phyloP scores from a whole-genome alignment of 2,888 invertebrate genomes.

The Coecobrya sp. region DNA sequence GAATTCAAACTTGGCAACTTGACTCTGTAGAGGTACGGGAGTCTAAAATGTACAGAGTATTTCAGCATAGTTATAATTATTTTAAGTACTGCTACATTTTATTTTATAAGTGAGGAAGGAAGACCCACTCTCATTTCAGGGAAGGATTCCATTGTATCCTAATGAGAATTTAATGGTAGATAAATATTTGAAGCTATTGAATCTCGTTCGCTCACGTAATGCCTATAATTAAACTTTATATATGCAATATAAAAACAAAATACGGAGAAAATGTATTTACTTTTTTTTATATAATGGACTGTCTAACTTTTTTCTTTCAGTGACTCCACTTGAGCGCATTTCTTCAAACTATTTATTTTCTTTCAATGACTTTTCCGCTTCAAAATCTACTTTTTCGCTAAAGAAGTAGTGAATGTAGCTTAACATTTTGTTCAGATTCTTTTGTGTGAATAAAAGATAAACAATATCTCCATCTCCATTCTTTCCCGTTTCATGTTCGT shows the following conservation, averaged over 20 bases:
- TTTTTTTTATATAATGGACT: neutral
- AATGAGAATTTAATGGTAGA: slow-evolving; percentile 46
- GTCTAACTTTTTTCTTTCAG: slow-evolving; percentile 11
- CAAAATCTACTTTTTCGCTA: slow-evolving; percentile 1
- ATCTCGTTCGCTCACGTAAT: neutral
- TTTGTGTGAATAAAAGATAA: neutral
- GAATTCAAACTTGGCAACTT: neutral
- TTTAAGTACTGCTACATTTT: neutral
- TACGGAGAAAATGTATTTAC: neutral
- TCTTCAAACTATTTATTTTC: slow-evolving; percentile 33
- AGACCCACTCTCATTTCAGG: neutral
- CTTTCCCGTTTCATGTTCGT: neutral
- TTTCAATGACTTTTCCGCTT: slow-evolving; percentile 3
- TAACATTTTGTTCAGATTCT: neutral
- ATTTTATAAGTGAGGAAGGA: neutral
- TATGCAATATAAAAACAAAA: neutral
- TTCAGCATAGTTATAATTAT: neutral
- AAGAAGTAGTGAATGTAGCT: neutral
- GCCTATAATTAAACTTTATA: neutral
- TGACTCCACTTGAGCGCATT: neutral
- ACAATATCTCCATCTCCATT: neutral
- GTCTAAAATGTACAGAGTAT: neutral
- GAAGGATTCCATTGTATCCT: slow-evolving; percentile 1
- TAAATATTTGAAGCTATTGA: neutral
- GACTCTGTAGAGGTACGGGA: neutral